Base-by-base conservation (phyloP, 2,888 invertebrate genomes). In the Orthosia gothica region DNA sequence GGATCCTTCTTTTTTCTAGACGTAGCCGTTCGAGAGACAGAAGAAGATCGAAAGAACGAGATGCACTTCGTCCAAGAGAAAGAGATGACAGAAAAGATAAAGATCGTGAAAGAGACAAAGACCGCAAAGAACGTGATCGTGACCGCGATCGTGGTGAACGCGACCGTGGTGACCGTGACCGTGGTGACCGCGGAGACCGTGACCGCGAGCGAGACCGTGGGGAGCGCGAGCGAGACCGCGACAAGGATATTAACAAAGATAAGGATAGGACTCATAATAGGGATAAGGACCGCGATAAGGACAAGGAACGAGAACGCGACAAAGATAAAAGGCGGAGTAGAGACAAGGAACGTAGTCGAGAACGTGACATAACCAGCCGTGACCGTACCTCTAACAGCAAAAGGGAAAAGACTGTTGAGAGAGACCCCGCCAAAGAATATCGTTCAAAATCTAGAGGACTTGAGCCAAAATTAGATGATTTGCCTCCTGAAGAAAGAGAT, bases 401-500 rank as follows among this genome's bases (percentile, higher is more conserved):
- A 77, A 93, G 90, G 74, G 96, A 96, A 82, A 94, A 93, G 81
- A 94, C 91, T 69, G 84, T 86, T 52, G 95, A 95, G 80, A 91
- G 91, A 83, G 95, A 95, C 63, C 85, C 89, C 3, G 90, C 89
- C 63, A 92, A 93, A 82, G 96, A 96, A 84, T 93, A 94, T 73
- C 90, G 96, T 52, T 94, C 96, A 11, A 95, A 95, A 85, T 95
- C 96, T 11, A 96, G 97, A 89, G 97, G 97, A 18, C 91, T 97
- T 65, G 97, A 97, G 78, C 95, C 96, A 58, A 97, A 97, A 84
- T 97, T 97, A 50, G 97, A 98, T 59, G 98, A 98, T 88, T 94
- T 99, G 73, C 99, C 99, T 63, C 99, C 99, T 0, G 99, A 99
- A 94, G 99, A 99, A 95, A 97, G 99, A 79, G 99, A 99, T 97